Evolutionary conservation across 2,888 invertebrate species (phyloP).

Genomic region (Diarsia brunnea): DNA sequence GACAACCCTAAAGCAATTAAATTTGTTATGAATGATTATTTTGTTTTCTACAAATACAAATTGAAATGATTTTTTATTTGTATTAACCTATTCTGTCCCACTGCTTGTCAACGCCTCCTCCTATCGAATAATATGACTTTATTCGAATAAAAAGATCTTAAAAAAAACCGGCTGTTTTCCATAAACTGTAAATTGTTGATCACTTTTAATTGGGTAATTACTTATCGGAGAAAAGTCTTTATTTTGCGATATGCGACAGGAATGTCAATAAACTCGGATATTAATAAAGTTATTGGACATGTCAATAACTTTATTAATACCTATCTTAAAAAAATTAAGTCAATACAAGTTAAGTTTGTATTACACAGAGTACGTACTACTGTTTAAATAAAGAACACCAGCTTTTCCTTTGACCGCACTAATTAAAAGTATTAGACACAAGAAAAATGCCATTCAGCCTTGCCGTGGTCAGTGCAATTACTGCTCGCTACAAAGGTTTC

Average conservation of each 20-base stretch:
- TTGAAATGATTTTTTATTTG: constrained; percentile 20
- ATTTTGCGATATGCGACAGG: neutral
- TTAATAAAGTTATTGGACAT: neutral
- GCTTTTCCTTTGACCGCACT: constrained; percentile 35
- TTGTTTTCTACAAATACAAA: constrained; percentile 36
- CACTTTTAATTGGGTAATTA: neutral
- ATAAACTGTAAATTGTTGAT: neutral
- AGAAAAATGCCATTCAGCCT: constrained; percentile 62
- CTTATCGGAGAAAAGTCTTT: neutral
- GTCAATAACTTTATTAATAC: neutral
- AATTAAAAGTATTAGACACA: constrained; percentile 61
- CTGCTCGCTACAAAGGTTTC: constrained; percentile 60
- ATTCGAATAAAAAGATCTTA: neutral
- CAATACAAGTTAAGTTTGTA: neutral
- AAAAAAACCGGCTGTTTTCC: neutral
- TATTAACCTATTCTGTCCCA: too few relatives aligned
- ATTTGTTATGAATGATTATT: constrained; percentile 48
- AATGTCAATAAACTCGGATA: neutral
- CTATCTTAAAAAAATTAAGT: neutral
- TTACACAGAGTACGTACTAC: neutral
- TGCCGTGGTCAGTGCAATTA: constrained; percentile 67
- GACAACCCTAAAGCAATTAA: constrained; percentile 53
- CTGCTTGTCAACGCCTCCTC: too few relatives aligned
- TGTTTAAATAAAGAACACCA: constrained; percentile 2
- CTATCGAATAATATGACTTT: neutral